phyloP scores from a whole-genome alignment of 2,888 invertebrate genomes.

The Digitonthophagus gazella region DNA sequence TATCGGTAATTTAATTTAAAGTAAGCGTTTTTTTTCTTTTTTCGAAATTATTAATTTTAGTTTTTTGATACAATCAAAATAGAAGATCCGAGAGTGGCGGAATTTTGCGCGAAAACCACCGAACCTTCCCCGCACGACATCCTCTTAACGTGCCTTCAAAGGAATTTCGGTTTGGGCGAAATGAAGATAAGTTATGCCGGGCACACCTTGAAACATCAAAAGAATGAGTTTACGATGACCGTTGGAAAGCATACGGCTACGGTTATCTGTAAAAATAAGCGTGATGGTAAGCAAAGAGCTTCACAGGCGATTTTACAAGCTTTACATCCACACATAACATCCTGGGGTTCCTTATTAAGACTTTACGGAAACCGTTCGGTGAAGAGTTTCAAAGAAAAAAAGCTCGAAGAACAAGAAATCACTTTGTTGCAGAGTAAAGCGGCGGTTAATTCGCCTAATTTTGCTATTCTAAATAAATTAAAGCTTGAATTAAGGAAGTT shows the following conservation, averaged over 20 bases:
- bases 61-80: slow-evolving; percentile 93
- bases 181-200: slow-evolving; percentile 79
- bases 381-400: slow-evolving; percentile 88
- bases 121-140: slow-evolving; percentile 95
- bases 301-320: slow-evolving; percentile 87
- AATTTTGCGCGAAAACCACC: slow-evolving; percentile 94
- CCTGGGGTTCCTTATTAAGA: slow-evolving; percentile 91
- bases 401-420: slow-evolving; percentile 88
- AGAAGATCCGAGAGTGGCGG: slow-evolving; percentile 90
- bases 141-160: slow-evolving; percentile 83
- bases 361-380: slow-evolving; percentile 91
- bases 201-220: slow-evolving; percentile 83
- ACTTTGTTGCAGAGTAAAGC: slow-evolving; percentile 87
- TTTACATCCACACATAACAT: slow-evolving; percentile 89
- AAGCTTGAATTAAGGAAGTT: slow-evolving; percentile 78
- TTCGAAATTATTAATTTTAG: slow-evolving; percentile 47
- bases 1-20: slow-evolving; percentile 48
- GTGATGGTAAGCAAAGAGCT: slow-evolving; percentile 94
- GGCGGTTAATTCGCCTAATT: slow-evolving; percentile 86
- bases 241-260: slow-evolving; percentile 90
- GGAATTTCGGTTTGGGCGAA: slow-evolving; percentile 90
- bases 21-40: neutral
- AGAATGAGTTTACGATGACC: slow-evolving; percentile 91
- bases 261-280: slow-evolving; percentile 93
- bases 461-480: slow-evolving; percentile 84